A percentile compares a stretch with the other conserved stretches of the same genome.
Conservation (phyloP, 2,113 vertebrate genomes). For the Erythrolamprus reginae region DNA sequence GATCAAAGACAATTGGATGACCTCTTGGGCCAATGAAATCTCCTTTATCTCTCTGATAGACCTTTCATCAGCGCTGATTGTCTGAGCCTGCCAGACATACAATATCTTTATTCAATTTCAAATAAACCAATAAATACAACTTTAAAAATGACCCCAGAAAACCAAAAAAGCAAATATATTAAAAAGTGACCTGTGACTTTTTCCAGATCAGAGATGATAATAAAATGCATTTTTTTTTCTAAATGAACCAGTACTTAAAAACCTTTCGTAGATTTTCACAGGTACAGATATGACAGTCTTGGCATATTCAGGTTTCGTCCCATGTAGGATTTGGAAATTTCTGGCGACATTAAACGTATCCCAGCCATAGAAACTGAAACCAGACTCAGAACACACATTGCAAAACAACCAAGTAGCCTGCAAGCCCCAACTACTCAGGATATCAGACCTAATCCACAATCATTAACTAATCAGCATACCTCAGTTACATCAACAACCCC, state of each 20-base stretch:
- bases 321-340: no score
- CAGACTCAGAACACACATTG: no score
- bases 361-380: no score
- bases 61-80: background rate
- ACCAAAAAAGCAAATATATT: background rate
- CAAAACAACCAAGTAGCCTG: no score
- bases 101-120: background rate
- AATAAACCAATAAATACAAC: background rate
- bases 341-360: no score
- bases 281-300: no score
- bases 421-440: no score
- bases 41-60: background rate
- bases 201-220: background rate
- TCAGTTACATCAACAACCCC: no score
- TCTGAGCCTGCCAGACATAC: background rate
- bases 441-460: no score
- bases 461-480: no score
- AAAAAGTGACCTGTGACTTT: background rate
- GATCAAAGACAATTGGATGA: background rate
- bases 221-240: background rate
- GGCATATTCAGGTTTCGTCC: no score
- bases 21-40: background rate
- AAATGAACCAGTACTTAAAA: background rate
- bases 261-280: no score
- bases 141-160: background rate